Percentiles rank a stretch among this genome's conserved stretches.
Conservation (phyloP, 1,140 invertebrate genomes). For the Ylistrum balloti region DNA sequence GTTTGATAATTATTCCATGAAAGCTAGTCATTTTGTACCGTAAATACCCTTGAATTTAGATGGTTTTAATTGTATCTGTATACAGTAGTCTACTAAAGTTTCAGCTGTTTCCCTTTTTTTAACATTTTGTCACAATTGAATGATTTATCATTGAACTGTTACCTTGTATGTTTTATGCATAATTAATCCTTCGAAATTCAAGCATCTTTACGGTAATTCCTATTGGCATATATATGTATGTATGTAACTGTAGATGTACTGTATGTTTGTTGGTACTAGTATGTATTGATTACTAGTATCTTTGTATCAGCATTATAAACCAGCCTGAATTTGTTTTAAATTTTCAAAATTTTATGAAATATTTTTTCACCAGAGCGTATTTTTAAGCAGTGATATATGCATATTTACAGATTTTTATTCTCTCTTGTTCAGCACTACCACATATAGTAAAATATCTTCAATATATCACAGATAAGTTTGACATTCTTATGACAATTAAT, state of each 20-base stretch:
- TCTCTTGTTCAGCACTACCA: too few species aligned
- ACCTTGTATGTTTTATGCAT: not conserved
- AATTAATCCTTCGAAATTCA: constrained; percentile 7
- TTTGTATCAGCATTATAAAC: not conserved
- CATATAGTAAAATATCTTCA: too few species aligned
- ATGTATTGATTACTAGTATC: not conserved
- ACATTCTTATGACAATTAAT: too few species aligned
- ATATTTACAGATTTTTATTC: too few species aligned
- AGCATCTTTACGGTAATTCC: constrained; percentile 23
- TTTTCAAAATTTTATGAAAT: not conserved
- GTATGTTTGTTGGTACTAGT: constrained; percentile 2
- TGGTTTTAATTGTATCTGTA: not conserved
- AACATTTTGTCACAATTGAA: not conserved
- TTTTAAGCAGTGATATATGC: too few species aligned
- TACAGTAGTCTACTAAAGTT: not conserved
- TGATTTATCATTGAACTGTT: not conserved
- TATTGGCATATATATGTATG: not conserved
- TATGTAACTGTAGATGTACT: not conserved
- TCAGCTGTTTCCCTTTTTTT: not conserved
- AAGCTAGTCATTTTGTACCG: constrained; percentile 33
- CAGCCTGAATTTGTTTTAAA: not conserved
- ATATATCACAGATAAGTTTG: too few species aligned
- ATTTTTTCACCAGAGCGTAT: too few species aligned
- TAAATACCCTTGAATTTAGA: constrained; percentile 5
- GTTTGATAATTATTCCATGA: constrained; percentile 31